These are phyloP conservation scores for Notarius lentiginosus DNA, from an alignment of 2,113 vertebrate genomes.

Conservation along the genomic window DNA sequence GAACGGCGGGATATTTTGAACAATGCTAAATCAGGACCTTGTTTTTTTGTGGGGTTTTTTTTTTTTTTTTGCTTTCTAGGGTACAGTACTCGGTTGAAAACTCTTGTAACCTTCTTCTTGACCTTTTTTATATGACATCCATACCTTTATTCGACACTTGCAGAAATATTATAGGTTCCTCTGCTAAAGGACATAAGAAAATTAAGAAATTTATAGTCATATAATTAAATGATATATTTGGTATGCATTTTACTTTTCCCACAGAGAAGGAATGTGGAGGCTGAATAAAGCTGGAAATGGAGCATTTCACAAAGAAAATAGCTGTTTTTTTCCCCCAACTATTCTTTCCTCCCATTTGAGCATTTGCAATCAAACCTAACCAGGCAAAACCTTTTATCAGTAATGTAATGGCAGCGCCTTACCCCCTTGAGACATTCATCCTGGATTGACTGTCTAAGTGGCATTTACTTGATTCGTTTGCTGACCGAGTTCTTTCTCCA, in stretches of 20 bases:
- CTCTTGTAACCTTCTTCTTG: conserved; percentile 3
- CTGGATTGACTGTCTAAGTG: neutral
- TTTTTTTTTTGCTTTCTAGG: neutral
- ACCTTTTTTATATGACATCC: neutral
- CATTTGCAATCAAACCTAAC: neutral
- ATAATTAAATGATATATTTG: neutral
- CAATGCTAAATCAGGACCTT: conserved; percentile 32
- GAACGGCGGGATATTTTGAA: conserved; percentile 30
- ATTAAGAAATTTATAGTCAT: neutral
- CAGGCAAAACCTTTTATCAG: neutral
- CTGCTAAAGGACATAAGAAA: neutral
- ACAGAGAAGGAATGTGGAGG: neutral
- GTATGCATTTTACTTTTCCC: neutral
- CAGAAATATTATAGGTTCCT: neutral
- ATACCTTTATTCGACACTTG: neutral
- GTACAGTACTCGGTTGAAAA: conserved; percentile 3
- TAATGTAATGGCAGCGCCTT: neutral
- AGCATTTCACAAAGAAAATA: neutral
- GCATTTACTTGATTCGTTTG: neutral
- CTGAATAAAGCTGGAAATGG: neutral
- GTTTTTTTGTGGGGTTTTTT: neutral
- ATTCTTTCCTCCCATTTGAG: neutral
- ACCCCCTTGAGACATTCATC: neutral
- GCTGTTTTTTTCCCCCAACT: neutral
- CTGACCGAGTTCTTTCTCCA: neutral